Evolutionary conservation across 2,888 invertebrate genomes (phyloP).

Genomic region (Amphimallon solstitiale): DNA sequence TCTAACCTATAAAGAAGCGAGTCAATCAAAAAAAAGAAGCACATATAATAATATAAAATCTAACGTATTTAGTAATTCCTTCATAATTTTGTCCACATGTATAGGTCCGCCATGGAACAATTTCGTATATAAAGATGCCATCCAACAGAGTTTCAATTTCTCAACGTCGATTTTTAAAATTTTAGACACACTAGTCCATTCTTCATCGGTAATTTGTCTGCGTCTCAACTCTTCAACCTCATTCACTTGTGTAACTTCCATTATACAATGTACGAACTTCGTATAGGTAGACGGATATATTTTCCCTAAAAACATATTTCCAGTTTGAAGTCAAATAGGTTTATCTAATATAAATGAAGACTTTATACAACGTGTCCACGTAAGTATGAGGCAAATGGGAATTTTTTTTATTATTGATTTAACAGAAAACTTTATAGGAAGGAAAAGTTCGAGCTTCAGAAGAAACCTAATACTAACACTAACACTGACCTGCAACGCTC

Average conservation of each 20-base stretch:
- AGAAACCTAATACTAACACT: no score
- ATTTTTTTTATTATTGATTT: no score
- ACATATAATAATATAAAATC: neutral
- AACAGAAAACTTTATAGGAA: no score
- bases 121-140: conserved; percentile 10
- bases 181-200: conserved; percentile 16
- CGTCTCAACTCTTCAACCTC: conserved; percentile 7
- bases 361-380: no score
- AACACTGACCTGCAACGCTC: no score
- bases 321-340: no score
- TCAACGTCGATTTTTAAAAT: neutral
- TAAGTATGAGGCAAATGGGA: no score
- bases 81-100: conserved; percentile 9
- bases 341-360: no score
- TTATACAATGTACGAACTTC: conserved; percentile 1
- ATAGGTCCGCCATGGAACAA: conserved; percentile 13
- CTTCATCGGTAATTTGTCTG: conserved; percentile 11
- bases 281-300: neutral
- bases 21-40: neutral
- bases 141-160: conserved; percentile 23
- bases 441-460: no score
- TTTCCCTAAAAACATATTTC: neutral
- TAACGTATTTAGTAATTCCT: neutral
- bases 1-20: conserved; percentile 20
- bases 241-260: conserved; percentile 5